Conservation (phyloP, 2,113 vertebrate species). For the Quiscalus mexicanus region DNA sequence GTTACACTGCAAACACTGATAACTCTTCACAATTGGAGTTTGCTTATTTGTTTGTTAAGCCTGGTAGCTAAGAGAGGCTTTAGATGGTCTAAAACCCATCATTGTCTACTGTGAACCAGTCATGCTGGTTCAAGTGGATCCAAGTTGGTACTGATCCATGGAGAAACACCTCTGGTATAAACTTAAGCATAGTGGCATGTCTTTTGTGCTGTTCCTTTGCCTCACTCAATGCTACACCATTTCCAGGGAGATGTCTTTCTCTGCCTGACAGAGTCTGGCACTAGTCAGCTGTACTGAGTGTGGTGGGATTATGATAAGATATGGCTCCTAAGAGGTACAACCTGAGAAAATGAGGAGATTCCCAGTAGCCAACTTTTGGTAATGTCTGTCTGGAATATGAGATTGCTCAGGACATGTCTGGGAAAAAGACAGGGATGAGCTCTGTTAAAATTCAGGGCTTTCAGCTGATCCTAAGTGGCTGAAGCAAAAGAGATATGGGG, state of each 20-base stretch:
- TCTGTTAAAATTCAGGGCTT: neutral
- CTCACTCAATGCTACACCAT: neutral
- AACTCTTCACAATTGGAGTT: neutral
- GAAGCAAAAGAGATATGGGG: neutral
- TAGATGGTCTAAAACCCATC: neutral
- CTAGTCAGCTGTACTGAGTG: neutral
- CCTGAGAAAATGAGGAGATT: neutral
- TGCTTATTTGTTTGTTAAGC: neutral
- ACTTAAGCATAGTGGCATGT: rapidly evolving
- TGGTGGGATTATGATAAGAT: neutral
- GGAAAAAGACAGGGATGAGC: rapidly evolving
- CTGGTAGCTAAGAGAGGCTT: neutral
- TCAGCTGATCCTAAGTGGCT: neutral
- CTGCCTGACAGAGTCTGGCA: neutral
- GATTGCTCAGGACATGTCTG: neutral
- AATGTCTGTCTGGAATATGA: neutral
- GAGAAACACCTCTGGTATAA: neutral
- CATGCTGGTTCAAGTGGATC: neutral
- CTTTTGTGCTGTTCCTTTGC: neutral
- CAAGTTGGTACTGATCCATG: neutral
- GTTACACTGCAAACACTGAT: neutral
- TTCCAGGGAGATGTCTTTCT: neutral
- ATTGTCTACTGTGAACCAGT: neutral
- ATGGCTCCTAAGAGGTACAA: neutral
- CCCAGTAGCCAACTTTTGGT: neutral